Conservation (phyloP, 2,113 vertebrate species). For the Onychostoma macrolepis region DNA sequence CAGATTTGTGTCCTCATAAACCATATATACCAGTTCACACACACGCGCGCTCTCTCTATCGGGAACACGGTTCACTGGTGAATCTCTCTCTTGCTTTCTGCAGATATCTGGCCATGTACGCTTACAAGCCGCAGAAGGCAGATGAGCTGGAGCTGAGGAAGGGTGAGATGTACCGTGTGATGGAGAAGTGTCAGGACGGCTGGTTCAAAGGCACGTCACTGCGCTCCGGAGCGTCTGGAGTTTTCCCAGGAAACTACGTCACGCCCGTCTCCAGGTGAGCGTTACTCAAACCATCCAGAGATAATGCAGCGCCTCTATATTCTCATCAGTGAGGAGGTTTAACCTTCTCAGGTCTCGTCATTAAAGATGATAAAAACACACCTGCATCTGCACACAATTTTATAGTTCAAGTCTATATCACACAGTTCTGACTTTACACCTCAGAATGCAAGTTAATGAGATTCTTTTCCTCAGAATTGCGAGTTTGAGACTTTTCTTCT, state of each 20-base stretch:
- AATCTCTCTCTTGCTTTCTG: neutral
- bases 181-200: constrained; percentile 96
- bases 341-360: neutral
- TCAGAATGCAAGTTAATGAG: no score
- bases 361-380: neutral
- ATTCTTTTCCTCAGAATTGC: no score
- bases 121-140: constrained; percentile 97
- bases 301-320: neutral
- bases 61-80: neutral
- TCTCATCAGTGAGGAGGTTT: neutral
- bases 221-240: constrained; percentile 88
- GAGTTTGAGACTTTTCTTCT: no score
- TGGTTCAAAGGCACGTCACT: constrained; percentile 98
- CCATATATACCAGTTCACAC: no score
- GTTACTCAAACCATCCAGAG: neutral
- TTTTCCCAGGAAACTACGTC: constrained; percentile 98
- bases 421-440: no score
- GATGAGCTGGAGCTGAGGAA: constrained; percentile 96
- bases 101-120: constrained; percentile 91
- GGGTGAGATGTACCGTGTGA: constrained; percentile 97
- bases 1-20: no score
- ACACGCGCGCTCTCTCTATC: neutral
- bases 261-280: constrained; percentile 94
- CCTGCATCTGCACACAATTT: no score
- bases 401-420: no score